Base-by-base conservation (phyloP, 2,888 invertebrate species). In the Pyrochroa serraticornis region DNA sequence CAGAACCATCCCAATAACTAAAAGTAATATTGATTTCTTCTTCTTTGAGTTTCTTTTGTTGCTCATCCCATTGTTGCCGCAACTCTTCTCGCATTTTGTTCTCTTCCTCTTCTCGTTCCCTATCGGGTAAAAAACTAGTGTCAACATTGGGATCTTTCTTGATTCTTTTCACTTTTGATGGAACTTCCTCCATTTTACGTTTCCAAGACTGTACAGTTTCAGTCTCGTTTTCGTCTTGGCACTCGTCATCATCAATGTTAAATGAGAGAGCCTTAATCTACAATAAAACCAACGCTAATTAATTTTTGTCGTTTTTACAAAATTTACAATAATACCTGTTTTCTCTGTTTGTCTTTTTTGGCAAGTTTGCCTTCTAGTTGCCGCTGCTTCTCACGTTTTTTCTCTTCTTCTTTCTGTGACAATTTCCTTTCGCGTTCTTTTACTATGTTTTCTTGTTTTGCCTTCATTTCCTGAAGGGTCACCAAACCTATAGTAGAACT, bases 1-100 rank as follows among this genome's bases (percentile, higher is more conserved):
- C 98, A 0, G 97, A 97, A 3, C 99, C 99, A 79, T 99, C 99
- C 99, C 99, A 99, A 81, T 99, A 99, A 79, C 97, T 97, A 84
- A 97, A 94, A 1, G 97, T 97, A 34, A 99, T 95, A 54, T 95
- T 92, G 50, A 98, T 97, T 69, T 97, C 96, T 81, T 98, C 97
- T 77, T 94, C 95, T 79, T 98, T 99, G 0, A 99, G 84, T 53
- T 92, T 90, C 59, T 95, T 93, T 77, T 99, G 99, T 71, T 96
- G 95, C 77, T 88, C 90, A 6, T 92, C 93, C 99, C 99, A 99
- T 77, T 99, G 96, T 74, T 93, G 87, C 3, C 96, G 84, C 9
- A 97, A n/a, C n/a, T n/a, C n/a, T n/a, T n/a, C n/a, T n/a, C n/a
- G n/a, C n/a, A n/a, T n/a, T n/a, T n/a, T n/a, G n/a, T n/a, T n/a